Evolutionary conservation across 2,113 vertebrate species (phyloP), one percentile per base, ranked within the genome.

Genomic region (Myiozetetes cayanensis): DNA sequence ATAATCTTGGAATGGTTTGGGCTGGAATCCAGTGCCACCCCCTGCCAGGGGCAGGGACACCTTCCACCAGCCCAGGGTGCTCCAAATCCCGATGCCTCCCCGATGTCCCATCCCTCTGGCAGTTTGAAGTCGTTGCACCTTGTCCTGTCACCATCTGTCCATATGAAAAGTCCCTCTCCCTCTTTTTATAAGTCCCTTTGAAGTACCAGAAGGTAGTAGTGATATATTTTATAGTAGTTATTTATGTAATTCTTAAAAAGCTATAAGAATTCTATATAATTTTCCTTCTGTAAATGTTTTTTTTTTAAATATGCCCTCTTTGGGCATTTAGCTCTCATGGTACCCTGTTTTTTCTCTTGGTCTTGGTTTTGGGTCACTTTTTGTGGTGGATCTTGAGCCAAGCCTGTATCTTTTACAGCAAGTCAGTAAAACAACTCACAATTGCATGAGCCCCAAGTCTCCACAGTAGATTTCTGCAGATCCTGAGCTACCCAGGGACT

Each of bases 311-410:
- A 37, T 14, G 49, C 17, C 37, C 12, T 66, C 28, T 68, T 62
- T 25, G 52, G 43, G 22, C 27, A 27, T 58, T 59, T 75, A 72
- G 14, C 5, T 56, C 28, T 53, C 31, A 59, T 43, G 49, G 10
- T 53, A 25, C 41, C 2, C 66, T 16, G 27, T 4, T 58, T 71
- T 80, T 61, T 15, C 25, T 58, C 65, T 74, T 49, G 9, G 0
- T 56, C 37, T 55, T 68, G 55, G 28, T 85, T 91, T 95, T 28
- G 35, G 23, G 33, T 79, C 18, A 30, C 10, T 72, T 82, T 80
- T 73, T 20, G 15, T 0, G 0, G 16, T 5, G 61, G 33, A 25
- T 4, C 3, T 21, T 16, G 65, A 50, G 10, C 2, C 4, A 84
- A 0, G 18, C 39, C 1, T 0, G 10, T 43, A 16, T 44, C 12